Evolutionary conservation across 2,113 vertebrate species (phyloP).

Genomic region (Dasyprocta punctata): DNA sequence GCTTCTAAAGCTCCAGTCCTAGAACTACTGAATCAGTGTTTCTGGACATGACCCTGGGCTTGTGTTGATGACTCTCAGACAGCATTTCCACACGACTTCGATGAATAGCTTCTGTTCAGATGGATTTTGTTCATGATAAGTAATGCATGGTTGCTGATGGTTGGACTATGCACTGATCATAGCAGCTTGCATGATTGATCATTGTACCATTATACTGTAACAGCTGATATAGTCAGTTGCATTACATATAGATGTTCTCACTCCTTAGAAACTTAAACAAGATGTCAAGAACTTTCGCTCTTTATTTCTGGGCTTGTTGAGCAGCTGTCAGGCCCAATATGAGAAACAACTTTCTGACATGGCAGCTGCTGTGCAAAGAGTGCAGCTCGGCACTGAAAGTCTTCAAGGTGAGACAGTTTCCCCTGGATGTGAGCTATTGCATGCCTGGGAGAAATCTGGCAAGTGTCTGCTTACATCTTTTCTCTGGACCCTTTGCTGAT

Average conservation of each 20-base stretch:
- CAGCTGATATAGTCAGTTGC: background rate
- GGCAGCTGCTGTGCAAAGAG: conserved; percentile 30
- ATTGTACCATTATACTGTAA: too few relatives aligned
- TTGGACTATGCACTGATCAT: rapidly evolving
- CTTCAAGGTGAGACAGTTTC: conserved; percentile 69
- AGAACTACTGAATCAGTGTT: background rate
- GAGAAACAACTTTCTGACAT: conserved; percentile 59
- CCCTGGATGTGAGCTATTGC: background rate
- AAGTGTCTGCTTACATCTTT: too few relatives aligned
- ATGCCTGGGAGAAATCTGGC: too few relatives aligned
- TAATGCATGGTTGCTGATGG: rapidly evolving
- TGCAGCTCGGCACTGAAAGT: conserved; percentile 68
- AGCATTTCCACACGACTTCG: rapidly evolving
- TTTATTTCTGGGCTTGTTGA: conserved; percentile 62
- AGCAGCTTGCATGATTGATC: background rate
- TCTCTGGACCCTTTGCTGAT: background rate
- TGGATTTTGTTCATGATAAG: rapidly evolving
- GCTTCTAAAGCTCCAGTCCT: background rate
- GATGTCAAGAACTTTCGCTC: conserved; percentile 73
- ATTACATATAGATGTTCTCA: background rate
- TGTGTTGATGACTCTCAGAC: rapidly evolving
- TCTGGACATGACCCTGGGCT: background rate
- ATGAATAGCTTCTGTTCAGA: rapidly evolving
- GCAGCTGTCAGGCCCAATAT: conserved; percentile 54
- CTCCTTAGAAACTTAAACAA: conserved; percentile 76